phyloP scores from a whole-genome alignment of 2,113 vertebrate species.

The Casuarius casuarius region DNA sequence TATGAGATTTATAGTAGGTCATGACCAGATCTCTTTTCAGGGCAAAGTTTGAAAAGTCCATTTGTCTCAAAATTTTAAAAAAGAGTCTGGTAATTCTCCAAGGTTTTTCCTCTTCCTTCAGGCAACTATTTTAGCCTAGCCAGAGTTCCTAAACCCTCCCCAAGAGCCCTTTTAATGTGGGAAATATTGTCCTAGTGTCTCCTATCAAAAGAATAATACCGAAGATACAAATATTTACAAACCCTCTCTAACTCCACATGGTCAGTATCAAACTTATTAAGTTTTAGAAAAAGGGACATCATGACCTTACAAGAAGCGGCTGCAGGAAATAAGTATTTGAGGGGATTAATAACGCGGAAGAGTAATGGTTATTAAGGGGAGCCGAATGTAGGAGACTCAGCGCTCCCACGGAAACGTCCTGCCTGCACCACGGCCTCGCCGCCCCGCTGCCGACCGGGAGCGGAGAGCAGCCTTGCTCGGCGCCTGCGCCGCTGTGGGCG shows the following conservation, averaged over 20 bases:
- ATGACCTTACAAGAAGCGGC: neutral
- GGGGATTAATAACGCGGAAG: neutral
- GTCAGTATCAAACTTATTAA: slow-evolving; percentile 39
- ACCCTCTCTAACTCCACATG: neutral
- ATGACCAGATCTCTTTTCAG: slow-evolving; percentile 68
- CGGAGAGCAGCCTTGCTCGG: neutral
- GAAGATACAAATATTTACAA: slow-evolving; percentile 58
- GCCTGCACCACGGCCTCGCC: neutral
- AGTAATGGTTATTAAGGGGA: neutral
- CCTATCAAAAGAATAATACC: slow-evolving; percentile 37
- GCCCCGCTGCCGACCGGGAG: accelerated
- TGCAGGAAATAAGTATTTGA: slow-evolving; percentile 2
- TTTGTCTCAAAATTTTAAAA: slow-evolving; percentile 58
- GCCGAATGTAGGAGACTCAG: neutral
- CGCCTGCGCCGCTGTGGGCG: no score
- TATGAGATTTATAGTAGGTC: slow-evolving; percentile 70
- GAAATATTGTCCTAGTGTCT: slow-evolving; percentile 31
- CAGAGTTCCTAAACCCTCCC: slow-evolving; percentile 33
- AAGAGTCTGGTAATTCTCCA: slow-evolving; percentile 60
- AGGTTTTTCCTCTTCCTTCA: slow-evolving; percentile 57
- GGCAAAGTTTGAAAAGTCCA: slow-evolving; percentile 71
- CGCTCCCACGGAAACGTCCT: neutral
- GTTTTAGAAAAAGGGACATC: neutral
- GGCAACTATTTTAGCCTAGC: slow-evolving; percentile 50
- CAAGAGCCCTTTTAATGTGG: slow-evolving; percentile 44